Base-by-base conservation (phyloP, 2,888 invertebrate species). In the Chelonus formosanus region DNA sequence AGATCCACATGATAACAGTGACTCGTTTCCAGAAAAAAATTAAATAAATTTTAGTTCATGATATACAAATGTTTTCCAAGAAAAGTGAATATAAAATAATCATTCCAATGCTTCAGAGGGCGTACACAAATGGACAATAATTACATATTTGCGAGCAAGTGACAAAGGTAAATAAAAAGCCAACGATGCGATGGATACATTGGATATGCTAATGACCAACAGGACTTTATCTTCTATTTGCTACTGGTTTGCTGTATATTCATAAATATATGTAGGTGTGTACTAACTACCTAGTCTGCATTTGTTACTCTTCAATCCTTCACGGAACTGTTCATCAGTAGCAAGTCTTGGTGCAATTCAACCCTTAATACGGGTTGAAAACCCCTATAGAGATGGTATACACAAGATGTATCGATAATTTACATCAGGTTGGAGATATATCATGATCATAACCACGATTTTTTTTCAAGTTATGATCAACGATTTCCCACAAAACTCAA, bases 371-470 rank as follows among this genome's bases (percentile, higher is more conserved):
- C 20, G 20, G 20, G 2, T 20, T 20, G 20, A 2, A 20, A 20
- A 20, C 2, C 53, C 36, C 65, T 58, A 32, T 45, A 35, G 72
- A 20, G 1, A 20, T 20, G 20, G 20, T 20, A 20, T 66, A 71
- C 45, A 40, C 71, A 67, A 69, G 75, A 72, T 57, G 71, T 77
- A 77, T 77, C 77, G 76, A 78, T 78, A 78, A 76, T 78, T 78
- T 78, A 78, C 78, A 72, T 74, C 72, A 73, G 63, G 53, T 59
- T 62, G 45, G 58, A 74, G 74, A 74, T 75, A 76, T 70, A 71
- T 73, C 71, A 75, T 74, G 74, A 74, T 66, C 65, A 69, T 67
- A 54, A 66, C 78, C 76, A 78, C 78, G 76, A 78, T 78, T 75
- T 73, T 69, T 59, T 70, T 63, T 70, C 72, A 74, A 78, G 75